Conservation (phyloP, 2,888 invertebrate genomes). For the Choreutis nemorana region DNA sequence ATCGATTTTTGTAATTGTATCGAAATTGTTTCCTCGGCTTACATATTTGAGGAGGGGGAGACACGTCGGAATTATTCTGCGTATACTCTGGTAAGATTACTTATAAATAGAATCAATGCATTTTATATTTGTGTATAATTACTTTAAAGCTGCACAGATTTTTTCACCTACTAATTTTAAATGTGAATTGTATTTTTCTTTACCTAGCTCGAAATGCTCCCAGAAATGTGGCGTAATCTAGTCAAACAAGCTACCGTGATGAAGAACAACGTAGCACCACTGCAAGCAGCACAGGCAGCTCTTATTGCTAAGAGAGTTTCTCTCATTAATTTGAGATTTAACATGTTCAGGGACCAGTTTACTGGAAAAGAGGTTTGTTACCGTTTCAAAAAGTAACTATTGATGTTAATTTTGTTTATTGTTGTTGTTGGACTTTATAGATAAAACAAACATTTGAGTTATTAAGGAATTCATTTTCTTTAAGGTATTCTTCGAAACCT, state of each 20-base stretch:
- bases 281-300: constrained; percentile 89
- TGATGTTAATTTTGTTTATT: constrained; percentile 3
- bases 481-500: constrained; percentile 70
- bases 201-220: constrained; percentile 73
- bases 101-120: neutral
- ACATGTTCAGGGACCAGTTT: constrained; percentile 80
- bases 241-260: constrained; percentile 84
- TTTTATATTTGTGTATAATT: neutral
- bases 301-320: constrained; percentile 84
- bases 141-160: neutral
- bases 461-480: constrained; percentile 3
- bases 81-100: constrained; percentile 44
- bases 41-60: neutral
- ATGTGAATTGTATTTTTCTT: too few relatives aligned
- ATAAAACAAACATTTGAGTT: constrained; percentile 1
- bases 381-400: neutral
- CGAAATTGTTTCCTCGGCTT: too few relatives aligned
- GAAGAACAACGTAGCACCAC: constrained; percentile 86
- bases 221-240: constrained; percentile 86
- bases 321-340: constrained; percentile 80
- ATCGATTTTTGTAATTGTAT: too few relatives aligned
- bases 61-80: constrained; percentile 28
- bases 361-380: constrained; percentile 46
- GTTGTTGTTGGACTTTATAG: neutral
- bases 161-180: neutral